Evolutionary conservation across 37 sponge, comb jelly and placozoan genomes (phyloP).

Genomic region (Eunapius fragilis): DNA sequence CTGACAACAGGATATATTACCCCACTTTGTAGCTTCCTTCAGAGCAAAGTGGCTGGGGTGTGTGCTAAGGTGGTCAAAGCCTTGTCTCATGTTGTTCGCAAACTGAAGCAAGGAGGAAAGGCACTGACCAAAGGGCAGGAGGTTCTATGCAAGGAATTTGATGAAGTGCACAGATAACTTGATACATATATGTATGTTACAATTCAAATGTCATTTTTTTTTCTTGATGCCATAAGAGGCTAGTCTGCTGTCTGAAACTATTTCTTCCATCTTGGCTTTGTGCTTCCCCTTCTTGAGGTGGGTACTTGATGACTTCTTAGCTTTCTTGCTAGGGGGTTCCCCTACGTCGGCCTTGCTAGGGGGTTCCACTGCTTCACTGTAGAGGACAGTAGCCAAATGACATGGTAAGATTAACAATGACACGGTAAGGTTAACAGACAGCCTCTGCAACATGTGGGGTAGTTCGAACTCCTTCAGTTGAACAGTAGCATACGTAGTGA

Average conservation of each 20-base stretch:
- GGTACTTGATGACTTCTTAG: not conserved
- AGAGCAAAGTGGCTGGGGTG: conserved; percentile 22
- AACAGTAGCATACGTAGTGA: not conserved
- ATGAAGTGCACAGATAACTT: not conserved
- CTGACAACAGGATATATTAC: not conserved
- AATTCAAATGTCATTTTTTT: not conserved
- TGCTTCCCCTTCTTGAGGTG: not conserved
- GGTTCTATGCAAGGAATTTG: conserved; percentile 16
- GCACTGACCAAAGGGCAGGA: conserved; percentile 22
- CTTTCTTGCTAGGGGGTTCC: not conserved
- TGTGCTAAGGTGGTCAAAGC: not conserved
- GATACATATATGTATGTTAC: not conserved
- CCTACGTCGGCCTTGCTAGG: too few relatives aligned
- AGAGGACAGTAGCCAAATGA: too few relatives aligned
- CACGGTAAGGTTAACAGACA: too few relatives aligned
- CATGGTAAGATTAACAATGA: too few relatives aligned
- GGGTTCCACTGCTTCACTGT: too few relatives aligned
- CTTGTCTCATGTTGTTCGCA: not conserved
- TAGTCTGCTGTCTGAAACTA: not conserved
- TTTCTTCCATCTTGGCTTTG: not conserved
- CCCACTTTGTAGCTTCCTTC: conserved; percentile 22
- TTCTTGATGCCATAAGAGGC: not conserved
- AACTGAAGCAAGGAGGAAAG: conserved; percentile 18
- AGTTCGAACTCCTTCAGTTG: not conserved
- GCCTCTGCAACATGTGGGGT: too few relatives aligned